Conservation (phyloP, 1,140 invertebrate species). For the Drepana arcuata region DNA sequence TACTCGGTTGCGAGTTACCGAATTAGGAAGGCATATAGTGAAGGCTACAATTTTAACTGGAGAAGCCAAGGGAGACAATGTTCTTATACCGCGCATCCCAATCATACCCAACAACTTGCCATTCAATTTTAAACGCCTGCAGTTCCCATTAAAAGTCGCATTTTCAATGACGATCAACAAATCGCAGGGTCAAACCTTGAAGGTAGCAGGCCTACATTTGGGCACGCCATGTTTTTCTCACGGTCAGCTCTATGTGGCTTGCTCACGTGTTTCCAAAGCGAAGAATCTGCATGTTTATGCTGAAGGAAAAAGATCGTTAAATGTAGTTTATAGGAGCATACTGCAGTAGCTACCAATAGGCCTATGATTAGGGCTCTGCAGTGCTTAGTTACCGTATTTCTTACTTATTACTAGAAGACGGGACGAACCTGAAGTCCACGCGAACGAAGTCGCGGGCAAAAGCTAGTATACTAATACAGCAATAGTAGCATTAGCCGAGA, state of each 20-base stretch:
- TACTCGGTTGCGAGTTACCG: slow-evolving; percentile 2
- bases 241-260: slow-evolving; percentile 24
- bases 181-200: slow-evolving; percentile 63
- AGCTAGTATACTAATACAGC: too few relatives aligned
- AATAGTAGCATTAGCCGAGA: too few relatives aligned
- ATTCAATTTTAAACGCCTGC: slow-evolving; percentile 48
- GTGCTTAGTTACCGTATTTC: too few relatives aligned
- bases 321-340: slow-evolving; percentile 29
- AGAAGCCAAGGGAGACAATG: slow-evolving; percentile 32
- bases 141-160: slow-evolving; percentile 65
- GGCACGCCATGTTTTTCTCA: slow-evolving; percentile 23
- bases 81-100: slow-evolving; percentile 47
- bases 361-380: too few relatives aligned
- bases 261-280: slow-evolving; percentile 22
- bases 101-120: slow-evolving; percentile 35
- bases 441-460: too few relatives aligned
- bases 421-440: too few relatives aligned
- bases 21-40: slow-evolving; percentile 17
- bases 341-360: slow-evolving; percentile 5
- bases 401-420: too few relatives aligned
- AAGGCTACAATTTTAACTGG: slow-evolving; percentile 46
- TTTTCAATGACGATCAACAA: slow-evolving; percentile 46
- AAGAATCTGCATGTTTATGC: slow-evolving; percentile 21
- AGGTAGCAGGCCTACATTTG: slow-evolving; percentile 22
- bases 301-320: slow-evolving; percentile 20